phyloP scores from a whole-genome alignment of 2,888 invertebrate species.

The Xiphydria camelus region DNA sequence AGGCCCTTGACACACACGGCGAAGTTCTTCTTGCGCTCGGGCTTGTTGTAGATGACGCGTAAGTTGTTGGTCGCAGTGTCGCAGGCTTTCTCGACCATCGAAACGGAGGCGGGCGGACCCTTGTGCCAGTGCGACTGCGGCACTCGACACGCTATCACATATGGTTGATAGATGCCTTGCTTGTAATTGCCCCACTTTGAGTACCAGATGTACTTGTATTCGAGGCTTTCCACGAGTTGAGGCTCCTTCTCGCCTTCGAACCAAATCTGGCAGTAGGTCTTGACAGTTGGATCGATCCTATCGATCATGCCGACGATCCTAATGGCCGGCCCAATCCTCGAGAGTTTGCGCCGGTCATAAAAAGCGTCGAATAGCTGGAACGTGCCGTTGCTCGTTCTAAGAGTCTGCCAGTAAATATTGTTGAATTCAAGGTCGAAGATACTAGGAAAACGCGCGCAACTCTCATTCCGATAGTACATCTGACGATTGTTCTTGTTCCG shows the following conservation, averaged over 20 bases:
- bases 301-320: conserved; percentile 88
- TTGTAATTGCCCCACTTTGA: conserved; percentile 93
- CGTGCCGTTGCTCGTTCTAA: conserved; percentile 81
- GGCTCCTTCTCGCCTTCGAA: conserved; percentile 83
- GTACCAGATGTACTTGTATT: conserved; percentile 94
- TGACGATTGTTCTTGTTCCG: conserved; percentile 64
- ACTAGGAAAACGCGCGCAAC: conserved; percentile 82
- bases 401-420: conserved; percentile 91
- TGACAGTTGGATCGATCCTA: conserved; percentile 80
- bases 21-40: conserved; percentile 74
- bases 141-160: conserved; percentile 85
- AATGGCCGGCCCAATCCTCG: conserved; percentile 80
- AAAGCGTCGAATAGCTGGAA: conserved; percentile 91
- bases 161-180: conserved; percentile 88
- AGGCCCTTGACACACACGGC: conserved; percentile 94
- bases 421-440: conserved; percentile 91
- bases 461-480: conserved; percentile 61
- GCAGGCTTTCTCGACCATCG: conserved; percentile 82
- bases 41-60: conserved; percentile 79
- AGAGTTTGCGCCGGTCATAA: conserved; percentile 78
- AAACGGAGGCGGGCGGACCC: conserved; percentile 80
- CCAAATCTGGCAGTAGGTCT: conserved; percentile 88
- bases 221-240: conserved; percentile 78
- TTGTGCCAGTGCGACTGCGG: conserved; percentile 72
- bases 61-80: conserved; percentile 85